Conservation (phyloP, 2,797 vertebrate genomes). For the Enteromius unitaeniatus region DNA sequence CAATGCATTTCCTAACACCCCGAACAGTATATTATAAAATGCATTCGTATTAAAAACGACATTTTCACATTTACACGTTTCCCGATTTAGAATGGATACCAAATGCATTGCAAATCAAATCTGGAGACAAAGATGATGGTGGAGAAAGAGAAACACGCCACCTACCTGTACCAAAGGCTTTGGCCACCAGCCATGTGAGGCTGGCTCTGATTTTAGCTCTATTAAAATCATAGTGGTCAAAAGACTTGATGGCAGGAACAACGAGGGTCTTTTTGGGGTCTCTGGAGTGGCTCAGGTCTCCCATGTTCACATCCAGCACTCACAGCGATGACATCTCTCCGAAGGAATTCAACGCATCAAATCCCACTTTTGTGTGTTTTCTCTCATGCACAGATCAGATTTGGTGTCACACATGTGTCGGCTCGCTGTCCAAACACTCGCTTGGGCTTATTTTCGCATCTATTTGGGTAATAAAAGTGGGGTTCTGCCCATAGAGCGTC, state of each 20-base stretch:
- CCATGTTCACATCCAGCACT: constrained; percentile 79
- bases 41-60: background rate
- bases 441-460: constrained; percentile 46
- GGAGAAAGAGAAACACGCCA: constrained; percentile 63
- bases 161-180: constrained; percentile 97
- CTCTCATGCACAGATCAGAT: background rate
- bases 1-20: background rate
- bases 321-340: constrained; percentile 73
- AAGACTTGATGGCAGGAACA: constrained; percentile 91
- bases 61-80: background rate
- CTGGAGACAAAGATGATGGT: constrained; percentile 44
- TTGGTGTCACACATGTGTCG: constrained; percentile 26
- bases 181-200: constrained; percentile 94
- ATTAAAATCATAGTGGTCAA: constrained; percentile 95
- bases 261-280: constrained; percentile 86
- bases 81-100: background rate
- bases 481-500: constrained; percentile 64
- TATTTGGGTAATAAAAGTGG: constrained; percentile 53
- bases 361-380: constrained; percentile 38
- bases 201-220: constrained; percentile 94
- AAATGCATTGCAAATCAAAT: background rate
- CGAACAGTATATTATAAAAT: background rate
- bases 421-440: background rate
- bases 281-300: constrained; percentile 85
- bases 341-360: constrained; percentile 66